phyloP scores from a whole-genome alignment of 2,888 invertebrate genomes.

The Acanthosepion lycidas region DNA sequence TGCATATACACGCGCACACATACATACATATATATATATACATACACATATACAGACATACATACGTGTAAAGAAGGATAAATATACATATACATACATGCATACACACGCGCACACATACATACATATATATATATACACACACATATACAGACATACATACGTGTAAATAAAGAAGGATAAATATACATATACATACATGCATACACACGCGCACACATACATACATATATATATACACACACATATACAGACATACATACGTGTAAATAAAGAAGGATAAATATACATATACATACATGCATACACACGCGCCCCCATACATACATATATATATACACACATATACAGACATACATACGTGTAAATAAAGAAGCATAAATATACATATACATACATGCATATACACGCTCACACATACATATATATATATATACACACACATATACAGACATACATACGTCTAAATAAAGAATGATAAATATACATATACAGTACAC shows the following conservation, averaged over 20 bases:
- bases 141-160: neutral
- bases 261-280: too few species aligned
- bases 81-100: too few species aligned
- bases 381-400: neutral
- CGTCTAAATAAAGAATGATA: neutral
- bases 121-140: neutral
- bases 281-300: too few species aligned
- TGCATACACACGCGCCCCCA: too few species aligned
- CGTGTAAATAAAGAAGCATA: too few species aligned
- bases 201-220: too few species aligned
- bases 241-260: neutral
- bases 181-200: too few species aligned
- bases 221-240: neutral
- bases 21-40: neutral
- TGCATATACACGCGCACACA: too few species aligned
- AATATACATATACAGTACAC: too few species aligned
- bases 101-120: too few species aligned
- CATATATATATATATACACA: neutral
- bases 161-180: too few species aligned
- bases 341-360: neutral
- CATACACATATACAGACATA: neutral
- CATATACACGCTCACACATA: neutral
- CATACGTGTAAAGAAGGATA: neutral
- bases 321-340: neutral
- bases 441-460: neutral